A percentile compares a stretch with the other conserved stretches of the same genome.
These are phyloP conservation scores for Drosophila navojoa DNA, from an alignment of 1,140 invertebrate genomes.

Conservation along the genomic window DNA sequence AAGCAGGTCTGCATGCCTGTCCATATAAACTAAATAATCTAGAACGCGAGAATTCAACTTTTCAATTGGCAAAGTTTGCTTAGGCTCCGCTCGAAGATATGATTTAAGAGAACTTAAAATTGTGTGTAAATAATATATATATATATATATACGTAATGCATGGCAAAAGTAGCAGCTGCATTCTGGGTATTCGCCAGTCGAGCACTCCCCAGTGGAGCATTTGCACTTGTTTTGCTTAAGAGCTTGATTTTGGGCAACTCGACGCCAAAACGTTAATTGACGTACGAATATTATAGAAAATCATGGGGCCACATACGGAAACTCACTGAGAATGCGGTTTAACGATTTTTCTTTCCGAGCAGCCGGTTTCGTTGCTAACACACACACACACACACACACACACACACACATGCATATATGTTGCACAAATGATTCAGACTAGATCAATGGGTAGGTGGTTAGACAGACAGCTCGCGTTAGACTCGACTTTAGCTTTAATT, in stretches of 20 bases:
- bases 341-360: constrained; percentile 23
- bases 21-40: too few relatives aligned
- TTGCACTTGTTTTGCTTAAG: constrained; percentile 9
- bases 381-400: constrained; percentile 1
- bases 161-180: too few relatives aligned
- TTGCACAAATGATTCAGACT: constrained; percentile 51
- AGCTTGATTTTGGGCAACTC: constrained; percentile 27
- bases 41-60: too few relatives aligned
- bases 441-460: constrained; percentile 43
- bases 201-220: not conserved
- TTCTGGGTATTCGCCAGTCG: too few relatives aligned
- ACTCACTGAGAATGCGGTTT: constrained; percentile 58
- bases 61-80: too few relatives aligned
- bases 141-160: too few relatives aligned
- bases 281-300: constrained; percentile 53
- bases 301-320: constrained; percentile 50
- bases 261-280: constrained; percentile 27
- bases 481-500: constrained; percentile 52
- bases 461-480: not conserved
- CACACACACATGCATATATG: not conserved
- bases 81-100: too few relatives aligned
- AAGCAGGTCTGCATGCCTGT: too few relatives aligned
- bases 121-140: too few relatives aligned
- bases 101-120: too few relatives aligned
- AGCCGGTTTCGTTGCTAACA: constrained; percentile 34